phyloP scores from a whole-genome alignment of 2,888 invertebrate genomes.

The Conomelus anceps region DNA sequence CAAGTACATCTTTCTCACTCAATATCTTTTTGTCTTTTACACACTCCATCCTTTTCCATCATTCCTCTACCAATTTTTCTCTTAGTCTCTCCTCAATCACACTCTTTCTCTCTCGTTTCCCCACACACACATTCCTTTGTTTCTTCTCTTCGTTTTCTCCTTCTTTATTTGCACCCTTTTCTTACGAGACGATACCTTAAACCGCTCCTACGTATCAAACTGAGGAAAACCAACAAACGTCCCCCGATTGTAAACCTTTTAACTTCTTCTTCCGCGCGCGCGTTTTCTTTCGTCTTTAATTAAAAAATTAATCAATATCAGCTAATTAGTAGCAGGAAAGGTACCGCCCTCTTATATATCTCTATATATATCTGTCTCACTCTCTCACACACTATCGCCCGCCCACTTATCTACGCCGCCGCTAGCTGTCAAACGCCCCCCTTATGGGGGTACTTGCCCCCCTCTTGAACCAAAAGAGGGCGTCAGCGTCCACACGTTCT shows the following conservation, averaged over 20 bases:
- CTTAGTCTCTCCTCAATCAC: not conserved
- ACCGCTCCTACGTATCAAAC: not conserved
- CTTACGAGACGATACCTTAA: not conserved
- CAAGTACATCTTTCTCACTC: not conserved
- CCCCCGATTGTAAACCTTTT: not conserved
- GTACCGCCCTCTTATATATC: not conserved
- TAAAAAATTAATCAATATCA: not conserved
- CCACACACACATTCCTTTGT: not conserved
- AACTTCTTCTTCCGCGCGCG: not conserved
- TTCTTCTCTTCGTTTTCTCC: not conserved
- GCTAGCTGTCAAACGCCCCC: too few species aligned
- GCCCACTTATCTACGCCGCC: too few species aligned
- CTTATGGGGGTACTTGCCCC: not conserved
- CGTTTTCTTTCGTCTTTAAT: not conserved
- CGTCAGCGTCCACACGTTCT: not conserved
- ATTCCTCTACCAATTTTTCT: not conserved
- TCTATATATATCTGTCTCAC: not conserved
- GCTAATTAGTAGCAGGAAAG: not conserved
- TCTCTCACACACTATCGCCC: not conserved
- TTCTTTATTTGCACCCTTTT: not conserved
- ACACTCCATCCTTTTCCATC: not conserved
- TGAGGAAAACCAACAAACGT: not conserved
- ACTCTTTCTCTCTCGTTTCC: not conserved
- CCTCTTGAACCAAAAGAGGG: not conserved
- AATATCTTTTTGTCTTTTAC: not conserved